phyloP scores from a whole-genome alignment of 2,888 invertebrate species.

The Machimus atricapillus region DNA sequence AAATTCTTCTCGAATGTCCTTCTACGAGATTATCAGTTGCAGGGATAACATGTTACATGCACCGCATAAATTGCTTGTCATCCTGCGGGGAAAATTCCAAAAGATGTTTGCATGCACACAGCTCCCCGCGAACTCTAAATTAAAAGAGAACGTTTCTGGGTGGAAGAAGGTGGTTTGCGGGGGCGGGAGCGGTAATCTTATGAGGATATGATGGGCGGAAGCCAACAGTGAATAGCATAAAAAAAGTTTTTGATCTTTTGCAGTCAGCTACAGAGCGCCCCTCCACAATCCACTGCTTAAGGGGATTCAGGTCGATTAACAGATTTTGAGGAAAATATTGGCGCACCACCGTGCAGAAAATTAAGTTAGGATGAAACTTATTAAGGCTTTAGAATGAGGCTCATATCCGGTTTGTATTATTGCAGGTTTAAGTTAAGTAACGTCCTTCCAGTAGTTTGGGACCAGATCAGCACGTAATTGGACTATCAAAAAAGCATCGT shows the following conservation, averaged over 20 bases:
- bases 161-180: neutral
- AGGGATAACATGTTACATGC: conserved; percentile 15
- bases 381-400: neutral
- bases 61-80: conserved; percentile 27
- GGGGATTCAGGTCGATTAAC: neutral
- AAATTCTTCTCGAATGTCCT: neutral
- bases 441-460: neutral
- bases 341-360: neutral
- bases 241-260: neutral
- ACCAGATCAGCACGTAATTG: too few species aligned
- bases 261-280: neutral
- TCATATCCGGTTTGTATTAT: neutral
- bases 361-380: neutral
- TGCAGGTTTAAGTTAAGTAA: neutral
- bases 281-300: neutral
- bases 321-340: neutral
- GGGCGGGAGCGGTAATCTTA: neutral
- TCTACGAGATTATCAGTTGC: neutral
- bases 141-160: neutral
- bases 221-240: neutral
- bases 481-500: too few species aligned
- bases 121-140: conserved; percentile 17
- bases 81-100: conserved; percentile 1
- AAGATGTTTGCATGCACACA: conserved; percentile 7
- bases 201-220: neutral